Evolutionary conservation across 2,888 invertebrate genomes (phyloP).

Genomic region (Himalopsyche japonica): DNA sequence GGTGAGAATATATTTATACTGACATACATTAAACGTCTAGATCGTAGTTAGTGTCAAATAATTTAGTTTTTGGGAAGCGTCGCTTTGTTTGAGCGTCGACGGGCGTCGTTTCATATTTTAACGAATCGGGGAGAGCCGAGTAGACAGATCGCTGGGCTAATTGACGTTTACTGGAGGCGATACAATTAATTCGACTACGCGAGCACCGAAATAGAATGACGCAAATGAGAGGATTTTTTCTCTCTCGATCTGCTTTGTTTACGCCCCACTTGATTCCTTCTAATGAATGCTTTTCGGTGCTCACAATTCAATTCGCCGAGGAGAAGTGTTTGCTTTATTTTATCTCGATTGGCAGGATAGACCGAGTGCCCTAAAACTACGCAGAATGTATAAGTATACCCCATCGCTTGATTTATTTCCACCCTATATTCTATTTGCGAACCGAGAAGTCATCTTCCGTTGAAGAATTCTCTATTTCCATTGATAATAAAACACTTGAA

Average conservation of each 20-base stretch:
- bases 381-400: not conserved
- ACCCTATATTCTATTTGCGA: too few species aligned
- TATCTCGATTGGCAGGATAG: not conserved
- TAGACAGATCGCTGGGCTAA: conserved; percentile 1
- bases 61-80: not conserved
- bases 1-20: too few species aligned
- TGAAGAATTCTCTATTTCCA: too few species aligned
- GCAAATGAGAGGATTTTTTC: not conserved
- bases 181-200: not conserved
- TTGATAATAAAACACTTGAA: too few species aligned
- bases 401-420: too few species aligned
- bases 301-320: not conserved
- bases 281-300: not conserved
- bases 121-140: not conserved
- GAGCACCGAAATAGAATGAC: not conserved
- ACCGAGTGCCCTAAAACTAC: not conserved
- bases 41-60: not conserved
- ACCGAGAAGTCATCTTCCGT: too few species aligned
- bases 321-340: not conserved
- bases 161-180: conserved; percentile 1
- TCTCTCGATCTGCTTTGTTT: not conserved
- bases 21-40: too few species aligned
- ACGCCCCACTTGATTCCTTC: not conserved
- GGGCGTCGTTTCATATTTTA: conserved; percentile 1
- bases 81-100: not conserved